Conservation (phyloP, 2,113 vertebrate genomes). For the Oncorhynchus masou region DNA sequence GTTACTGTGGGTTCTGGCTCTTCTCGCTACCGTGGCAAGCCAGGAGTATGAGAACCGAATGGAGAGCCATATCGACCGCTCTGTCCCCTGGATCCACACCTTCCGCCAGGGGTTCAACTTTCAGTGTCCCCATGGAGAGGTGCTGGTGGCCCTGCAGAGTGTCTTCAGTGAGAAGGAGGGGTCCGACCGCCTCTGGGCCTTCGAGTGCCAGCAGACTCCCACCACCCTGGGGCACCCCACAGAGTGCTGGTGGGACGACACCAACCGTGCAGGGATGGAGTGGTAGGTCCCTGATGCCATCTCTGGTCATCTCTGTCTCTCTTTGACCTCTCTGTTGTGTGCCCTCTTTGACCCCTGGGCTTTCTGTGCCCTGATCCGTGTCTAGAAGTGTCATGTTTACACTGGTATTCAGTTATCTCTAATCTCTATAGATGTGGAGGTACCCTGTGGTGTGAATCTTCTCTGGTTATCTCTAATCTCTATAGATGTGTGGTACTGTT, state of each 20-base stretch:
- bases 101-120: conserved; percentile 95
- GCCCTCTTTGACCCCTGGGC: background rate
- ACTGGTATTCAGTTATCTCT: too few species aligned
- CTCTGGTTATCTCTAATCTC: too few species aligned
- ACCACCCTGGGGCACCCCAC: conserved; percentile 61
- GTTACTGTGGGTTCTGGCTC: conserved; percentile 67
- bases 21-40: conserved; percentile 57
- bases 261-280: conserved; percentile 88
- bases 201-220: conserved; percentile 79
- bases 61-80: conserved; percentile 35
- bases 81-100: conserved; percentile 87
- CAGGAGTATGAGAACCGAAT: too few species aligned
- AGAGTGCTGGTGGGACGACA: conserved; percentile 99
- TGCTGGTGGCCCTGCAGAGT: conserved; percentile 86
- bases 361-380: too few species aligned
- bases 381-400: too few species aligned
- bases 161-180: conserved; percentile 71
- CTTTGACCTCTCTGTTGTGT: background rate
- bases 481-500: too few species aligned
- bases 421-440: too few species aligned
- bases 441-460: too few species aligned
- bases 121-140: conserved; percentile 91
- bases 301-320: background rate
- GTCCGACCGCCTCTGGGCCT: conserved; percentile 90
- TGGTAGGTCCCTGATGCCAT: conserved; percentile 78